Evolutionary conservation across 2,113 vertebrate genomes (phyloP), one percentile per base, ranked within the genome.

Genomic region (Lasiurus cinereus): DNA sequence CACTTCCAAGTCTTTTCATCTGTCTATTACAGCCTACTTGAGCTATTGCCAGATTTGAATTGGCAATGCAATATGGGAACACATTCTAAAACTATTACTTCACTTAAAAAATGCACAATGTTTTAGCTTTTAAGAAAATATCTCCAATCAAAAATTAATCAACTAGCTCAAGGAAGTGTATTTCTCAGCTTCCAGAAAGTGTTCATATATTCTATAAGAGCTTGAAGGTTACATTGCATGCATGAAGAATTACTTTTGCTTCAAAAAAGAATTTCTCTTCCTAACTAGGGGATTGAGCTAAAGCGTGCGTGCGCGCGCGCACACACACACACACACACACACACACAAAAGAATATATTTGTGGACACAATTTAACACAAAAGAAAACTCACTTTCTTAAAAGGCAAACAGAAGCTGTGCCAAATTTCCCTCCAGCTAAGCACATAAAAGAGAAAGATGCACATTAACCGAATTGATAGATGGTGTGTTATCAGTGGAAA

Each of bases 381-480:
- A 76, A 33, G 59, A 76, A 92, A 86, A 93, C 15, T 69, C 15
- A 74, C n/a, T 93, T 96, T 91, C 48, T n/a, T 92, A 78, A 54
- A 88, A 90, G 82, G 62, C 50, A 96, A 84, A 90, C n/a, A 79
- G 93, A 94, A 90, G 46, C 67, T 46, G 31, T 96, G 78, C 14
- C 69, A 78, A 88, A 94, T 83, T 73, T 83, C 39, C 59, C 90
- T 90, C 69, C 69, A 43, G 80, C 84, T 94, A 82, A 66, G 64
- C 66, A 87, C 48, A 70, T 36, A 85, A 85, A 77, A 0, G 6
- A 90, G 16, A 79, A 88, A 78, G 56, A 94, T 15, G 74, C 82
- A 73, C 66, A 82, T 92, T 83, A 96, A 83, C 73, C 46, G 69
- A 96, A 90, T 31, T 92, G 94, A 97, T 85, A 96, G 92, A 86